Conservation (phyloP, 2,888 invertebrate species). For the Ephialtes manifestator region DNA sequence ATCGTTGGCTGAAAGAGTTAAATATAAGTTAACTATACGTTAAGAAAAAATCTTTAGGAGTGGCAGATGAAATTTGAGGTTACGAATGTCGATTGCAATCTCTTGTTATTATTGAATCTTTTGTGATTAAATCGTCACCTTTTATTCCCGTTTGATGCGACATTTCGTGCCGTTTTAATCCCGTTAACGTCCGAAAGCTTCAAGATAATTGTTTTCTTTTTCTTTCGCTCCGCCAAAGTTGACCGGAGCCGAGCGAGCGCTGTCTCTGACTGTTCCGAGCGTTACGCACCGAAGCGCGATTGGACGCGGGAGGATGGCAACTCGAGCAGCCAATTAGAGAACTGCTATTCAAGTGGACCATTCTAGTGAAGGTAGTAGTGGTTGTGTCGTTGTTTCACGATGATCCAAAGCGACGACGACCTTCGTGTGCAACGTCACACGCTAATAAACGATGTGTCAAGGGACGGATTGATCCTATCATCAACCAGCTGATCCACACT, state of each 20-base stretch:
- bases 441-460: conserved; percentile 59
- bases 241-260: conserved; percentile 39
- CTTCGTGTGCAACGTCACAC: conserved; percentile 63
- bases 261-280: conserved; percentile 56
- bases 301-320: conserved; percentile 57
- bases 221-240: conserved; percentile 54
- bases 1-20: conserved; percentile 91
- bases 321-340: conserved; percentile 54
- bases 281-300: conserved; percentile 31
- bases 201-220: conserved; percentile 6
- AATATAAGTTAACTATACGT: conserved; percentile 43
- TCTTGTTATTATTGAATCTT: neutral
- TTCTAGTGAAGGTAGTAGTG: neutral
- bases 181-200: neutral
- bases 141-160: conserved; percentile 97
- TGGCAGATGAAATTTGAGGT: conserved; percentile 65
- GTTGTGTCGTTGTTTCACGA: conserved; percentile 40
- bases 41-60: conserved; percentile 60
- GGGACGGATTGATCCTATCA: conserved; percentile 15
- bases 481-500: conserved; percentile 33
- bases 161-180: conserved; percentile 87
- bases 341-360: conserved; percentile 63
- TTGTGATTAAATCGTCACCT: conserved; percentile 87
- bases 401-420: conserved; percentile 26
- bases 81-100: conserved; percentile 19